Percentiles rank a stretch among this genome's conserved stretches.
Conservation (phyloP, 2,113 vertebrate species). For the Pygoscelis antarcticus region DNA sequence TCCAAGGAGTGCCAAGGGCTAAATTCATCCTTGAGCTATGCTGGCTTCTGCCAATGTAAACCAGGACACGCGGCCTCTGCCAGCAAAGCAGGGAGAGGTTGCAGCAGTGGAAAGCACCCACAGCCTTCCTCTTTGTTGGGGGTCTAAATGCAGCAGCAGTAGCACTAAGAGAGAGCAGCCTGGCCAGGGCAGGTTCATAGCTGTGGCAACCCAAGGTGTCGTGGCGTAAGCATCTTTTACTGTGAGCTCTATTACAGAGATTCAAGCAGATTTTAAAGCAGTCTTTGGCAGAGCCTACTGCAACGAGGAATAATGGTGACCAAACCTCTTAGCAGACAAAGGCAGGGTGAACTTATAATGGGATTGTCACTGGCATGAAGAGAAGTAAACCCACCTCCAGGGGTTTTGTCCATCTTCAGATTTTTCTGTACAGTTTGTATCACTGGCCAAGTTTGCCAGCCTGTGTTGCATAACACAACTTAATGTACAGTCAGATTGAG, state of each 20-base stretch:
- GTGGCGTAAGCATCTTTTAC: background rate
- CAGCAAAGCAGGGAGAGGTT: conserved; percentile 55
- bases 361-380: background rate
- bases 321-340: background rate
- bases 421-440: background rate
- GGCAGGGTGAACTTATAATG: background rate
- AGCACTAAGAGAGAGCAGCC: background rate
- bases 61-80: conserved; percentile 50
- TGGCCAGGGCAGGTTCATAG: background rate
- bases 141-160: background rate
- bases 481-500: conserved; percentile 32
- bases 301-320: background rate
- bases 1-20: conserved; percentile 58
- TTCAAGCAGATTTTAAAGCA: background rate
- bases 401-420: background rate
- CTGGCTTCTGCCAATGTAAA: conserved; percentile 62
- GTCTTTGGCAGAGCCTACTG: background rate
- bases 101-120: conserved; percentile 29
- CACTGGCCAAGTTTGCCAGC: background rate
- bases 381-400: background rate
- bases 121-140: conserved; percentile 33
- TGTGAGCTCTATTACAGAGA: background rate
- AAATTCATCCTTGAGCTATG: conserved; percentile 65
- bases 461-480: conserved; percentile 3
- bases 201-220: background rate